Base-by-base conservation (phyloP, 2,888 invertebrate genomes). In the Tachystola acroxantha region DNA sequence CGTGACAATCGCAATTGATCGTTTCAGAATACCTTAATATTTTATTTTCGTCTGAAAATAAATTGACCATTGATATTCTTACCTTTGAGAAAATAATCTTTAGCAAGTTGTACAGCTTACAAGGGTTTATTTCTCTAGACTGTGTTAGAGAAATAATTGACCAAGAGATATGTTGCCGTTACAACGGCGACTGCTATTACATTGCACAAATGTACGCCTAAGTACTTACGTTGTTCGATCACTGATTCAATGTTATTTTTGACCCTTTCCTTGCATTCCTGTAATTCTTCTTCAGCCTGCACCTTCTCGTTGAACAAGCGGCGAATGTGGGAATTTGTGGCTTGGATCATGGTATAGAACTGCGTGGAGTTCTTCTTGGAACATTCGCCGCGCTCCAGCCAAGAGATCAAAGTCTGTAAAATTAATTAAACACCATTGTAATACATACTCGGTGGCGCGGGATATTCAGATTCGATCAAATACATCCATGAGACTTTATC, bases 331-430 rank as follows among this genome's bases (percentile, higher is more conserved):
- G 96, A 94, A 80, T 98, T 97, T 0, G 96, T 96, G 14, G 95
- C 95, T 81, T 98, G 97, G 43, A 98, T 95, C 96, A 98, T 96
- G 5, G 96, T 94, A 76, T 98, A 98, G 79, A 98, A 98, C 27
- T 92, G 92, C 65, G 94, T 96, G 1, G 96, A 91, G 72, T 96
- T 97, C 43, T 95, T 91, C 72, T 97, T 97, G 31, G 91, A 94
- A 68, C 97, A 97, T 70, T 98, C 97, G 0, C 98, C 98, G 7
- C 97, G 91, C 63, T 98, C 97, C 51, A 98, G 73, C 98, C 98
- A 98, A 0, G 94, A 92, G 24, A 96, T 91, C 16, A 98, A 91
- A 13, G 95, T 92, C 89, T 93, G 76, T 27, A 76, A 67, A 7
- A 24, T 24, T n/a, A 24, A 31, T n/a, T n/a, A n/a, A 37, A 26